phyloP scores from a whole-genome alignment of 2,797 vertebrate genomes.

The Enteromius viviparus region DNA sequence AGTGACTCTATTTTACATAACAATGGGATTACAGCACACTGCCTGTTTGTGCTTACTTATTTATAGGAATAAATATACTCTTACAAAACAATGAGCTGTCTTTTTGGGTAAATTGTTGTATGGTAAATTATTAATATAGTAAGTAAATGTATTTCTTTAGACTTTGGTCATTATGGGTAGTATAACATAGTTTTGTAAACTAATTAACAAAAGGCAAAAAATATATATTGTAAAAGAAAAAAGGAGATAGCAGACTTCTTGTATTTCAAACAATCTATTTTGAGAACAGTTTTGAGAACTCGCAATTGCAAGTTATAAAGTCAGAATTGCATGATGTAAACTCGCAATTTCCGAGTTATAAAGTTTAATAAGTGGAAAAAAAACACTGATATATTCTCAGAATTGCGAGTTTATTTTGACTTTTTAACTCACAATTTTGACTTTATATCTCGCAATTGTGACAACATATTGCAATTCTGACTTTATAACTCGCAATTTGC shows the following conservation, averaged over 20 bases:
- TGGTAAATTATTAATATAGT: neutral
- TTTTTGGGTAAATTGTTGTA: neutral
- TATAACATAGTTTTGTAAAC: neutral
- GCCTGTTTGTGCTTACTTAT: constrained; percentile 46
- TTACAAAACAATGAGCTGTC: neutral
- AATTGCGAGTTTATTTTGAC: too few species aligned
- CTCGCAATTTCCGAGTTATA: too few species aligned
- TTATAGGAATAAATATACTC: constrained; percentile 25
- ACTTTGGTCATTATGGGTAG: neutral
- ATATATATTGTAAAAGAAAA: neutral
- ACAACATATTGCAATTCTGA: too few species aligned
- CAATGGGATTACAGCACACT: constrained; percentile 64
- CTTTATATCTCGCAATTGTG: too few species aligned
- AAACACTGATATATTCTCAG: too few species aligned
- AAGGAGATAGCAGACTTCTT: neutral
- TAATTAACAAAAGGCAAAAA: neutral
- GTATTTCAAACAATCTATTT: neutral
- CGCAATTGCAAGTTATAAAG: too few species aligned
- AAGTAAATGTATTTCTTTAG: neutral
- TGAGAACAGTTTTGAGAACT: neutral
- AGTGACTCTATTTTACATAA: constrained; percentile 69
- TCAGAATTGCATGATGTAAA: too few species aligned
- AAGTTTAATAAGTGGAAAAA: too few species aligned
- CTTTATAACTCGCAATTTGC: too few species aligned
- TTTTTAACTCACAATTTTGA: too few species aligned